These are phyloP conservation scores for Drosophila nebulosa DNA, from an alignment of 1,140 invertebrate genomes.

Conservation along the genomic window DNA sequence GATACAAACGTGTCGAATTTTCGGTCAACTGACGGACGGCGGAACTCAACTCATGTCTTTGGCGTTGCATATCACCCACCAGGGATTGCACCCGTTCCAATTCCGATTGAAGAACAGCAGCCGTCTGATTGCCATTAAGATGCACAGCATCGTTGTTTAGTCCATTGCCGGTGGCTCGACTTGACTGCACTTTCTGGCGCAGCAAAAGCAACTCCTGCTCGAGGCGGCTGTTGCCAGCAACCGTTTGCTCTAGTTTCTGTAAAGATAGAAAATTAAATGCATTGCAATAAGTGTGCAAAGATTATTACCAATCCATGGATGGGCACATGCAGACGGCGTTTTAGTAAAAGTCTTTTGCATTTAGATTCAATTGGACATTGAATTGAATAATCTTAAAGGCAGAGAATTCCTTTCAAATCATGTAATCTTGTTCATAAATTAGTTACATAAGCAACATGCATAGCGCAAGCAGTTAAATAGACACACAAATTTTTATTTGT, in stretches of 20 bases:
- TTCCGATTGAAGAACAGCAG: conserved; percentile 89
- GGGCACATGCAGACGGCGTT: conserved; percentile 50
- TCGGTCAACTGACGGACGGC: conserved; percentile 91
- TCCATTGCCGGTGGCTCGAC: conserved; percentile 72
- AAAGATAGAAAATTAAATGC: conserved; percentile 36
- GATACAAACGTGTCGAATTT: conserved; percentile 83
- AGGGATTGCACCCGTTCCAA: conserved; percentile 90
- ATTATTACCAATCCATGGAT: neutral
- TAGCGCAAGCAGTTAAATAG: conserved; percentile 60
- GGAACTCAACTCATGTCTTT: conserved; percentile 90
- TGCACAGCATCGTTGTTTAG: conserved; percentile 46
- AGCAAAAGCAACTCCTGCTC: conserved; percentile 93
- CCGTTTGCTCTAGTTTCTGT: conserved; percentile 94
- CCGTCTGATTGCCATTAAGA: conserved; percentile 82
- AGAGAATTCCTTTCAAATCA: neutral
- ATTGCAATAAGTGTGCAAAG: too few species aligned
- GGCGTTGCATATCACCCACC: conserved; percentile 90
- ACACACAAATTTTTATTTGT: neutral
- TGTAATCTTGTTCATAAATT: conserved; percentile 22
- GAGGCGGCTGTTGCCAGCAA: conserved; percentile 92
- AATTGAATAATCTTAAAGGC: neutral
- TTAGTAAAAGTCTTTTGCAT: conserved; percentile 69
- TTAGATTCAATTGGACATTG: neutral
- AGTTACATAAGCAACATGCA: conserved; percentile 75
- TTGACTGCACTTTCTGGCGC: conserved; percentile 90